Conservation (phyloP, 2,113 vertebrate species). For the Sturnira hondurensis region DNA sequence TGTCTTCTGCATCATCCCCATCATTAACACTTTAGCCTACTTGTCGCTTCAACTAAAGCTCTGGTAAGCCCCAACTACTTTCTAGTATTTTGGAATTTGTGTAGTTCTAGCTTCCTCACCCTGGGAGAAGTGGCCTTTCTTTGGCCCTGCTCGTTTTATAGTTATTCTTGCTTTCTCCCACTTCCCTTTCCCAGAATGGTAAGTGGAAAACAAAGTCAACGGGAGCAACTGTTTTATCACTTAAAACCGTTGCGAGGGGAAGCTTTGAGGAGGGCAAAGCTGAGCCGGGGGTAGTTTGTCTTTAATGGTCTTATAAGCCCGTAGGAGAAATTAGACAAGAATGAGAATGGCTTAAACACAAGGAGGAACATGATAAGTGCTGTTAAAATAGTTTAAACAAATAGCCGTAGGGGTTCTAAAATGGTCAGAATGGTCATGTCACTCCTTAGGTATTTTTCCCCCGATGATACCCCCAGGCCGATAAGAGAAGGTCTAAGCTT, state of each 20-base stretch:
- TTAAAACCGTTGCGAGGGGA: neutral
- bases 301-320: neutral
- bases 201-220: too few species aligned
- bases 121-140: neutral
- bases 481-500: neutral
- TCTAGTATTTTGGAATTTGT: neutral
- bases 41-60: neutral
- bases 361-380: neutral
- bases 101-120: neutral
- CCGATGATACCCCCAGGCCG: rapidly evolving
- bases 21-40: neutral
- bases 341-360: neutral
- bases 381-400: neutral
- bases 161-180: neutral
- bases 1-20: neutral
- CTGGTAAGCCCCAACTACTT: neutral
- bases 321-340: neutral
- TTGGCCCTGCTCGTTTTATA: neutral
- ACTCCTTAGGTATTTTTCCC: neutral
- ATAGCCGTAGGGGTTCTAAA: neutral
- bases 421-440: neutral
- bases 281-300: neutral
- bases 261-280: neutral
- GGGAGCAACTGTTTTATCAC: neutral
- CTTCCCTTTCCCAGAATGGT: neutral